Conservation (phyloP, 2,113 vertebrate species). For the Empidonax traillii region DNA sequence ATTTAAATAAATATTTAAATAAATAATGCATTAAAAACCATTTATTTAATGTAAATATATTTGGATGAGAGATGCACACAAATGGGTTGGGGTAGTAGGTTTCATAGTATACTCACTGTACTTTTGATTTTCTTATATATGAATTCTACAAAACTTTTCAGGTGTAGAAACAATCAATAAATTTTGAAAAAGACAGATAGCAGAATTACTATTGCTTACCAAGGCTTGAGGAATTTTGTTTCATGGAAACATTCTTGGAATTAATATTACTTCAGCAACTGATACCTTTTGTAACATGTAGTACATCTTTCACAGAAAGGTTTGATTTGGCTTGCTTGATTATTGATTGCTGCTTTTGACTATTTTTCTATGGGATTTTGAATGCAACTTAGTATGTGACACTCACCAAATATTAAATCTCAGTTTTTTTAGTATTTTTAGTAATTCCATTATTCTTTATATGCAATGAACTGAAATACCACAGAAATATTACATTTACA, state of each 20-base stretch:
- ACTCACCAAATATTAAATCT: not conserved
- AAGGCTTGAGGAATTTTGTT: not conserved
- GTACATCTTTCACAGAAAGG: not conserved
- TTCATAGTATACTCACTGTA: not conserved
- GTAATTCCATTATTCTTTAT: not conserved
- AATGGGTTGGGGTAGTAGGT: not conserved
- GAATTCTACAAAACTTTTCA: not conserved
- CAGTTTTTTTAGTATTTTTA: not conserved
- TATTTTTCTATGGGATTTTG: not conserved
- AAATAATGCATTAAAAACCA: not conserved
- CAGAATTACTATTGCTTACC: not conserved
- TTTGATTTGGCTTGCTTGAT: not conserved
- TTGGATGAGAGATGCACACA: not conserved
- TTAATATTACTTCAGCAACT: not conserved
- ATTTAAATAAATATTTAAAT: not conserved
- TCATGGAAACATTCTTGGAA: not conserved
- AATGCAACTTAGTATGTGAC: not conserved
- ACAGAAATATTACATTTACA: slow-evolving; percentile 35
- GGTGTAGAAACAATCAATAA: not conserved
- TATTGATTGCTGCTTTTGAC: not conserved
- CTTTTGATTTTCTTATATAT: not conserved
- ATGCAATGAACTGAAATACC: not conserved
- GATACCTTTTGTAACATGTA: not conserved
- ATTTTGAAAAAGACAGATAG: not conserved
- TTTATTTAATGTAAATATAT: not conserved